Base-by-base conservation (phyloP, 1,140 invertebrate genomes). In the Uloborus diversus region DNA sequence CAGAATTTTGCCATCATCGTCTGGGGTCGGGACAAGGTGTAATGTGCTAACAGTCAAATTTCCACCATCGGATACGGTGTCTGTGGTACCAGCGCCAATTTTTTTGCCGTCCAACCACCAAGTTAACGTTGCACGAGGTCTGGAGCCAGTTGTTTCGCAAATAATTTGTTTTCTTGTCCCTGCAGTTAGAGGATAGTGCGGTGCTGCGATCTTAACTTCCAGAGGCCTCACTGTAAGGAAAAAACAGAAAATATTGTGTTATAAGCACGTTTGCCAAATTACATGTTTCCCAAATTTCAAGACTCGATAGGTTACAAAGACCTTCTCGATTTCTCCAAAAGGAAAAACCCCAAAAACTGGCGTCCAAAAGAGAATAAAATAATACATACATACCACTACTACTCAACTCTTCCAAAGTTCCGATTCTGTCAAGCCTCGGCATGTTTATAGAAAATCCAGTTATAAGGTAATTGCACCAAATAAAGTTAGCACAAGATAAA, bases 1-100 rank as follows among this genome's bases (percentile, higher is more conserved):
- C 81, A 96, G 87, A 85, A 91, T 92, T 84, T 92, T 93, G n/a
- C 93, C 93, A 62, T 93, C 91, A 87, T 96, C 94, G 42, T 91
- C 89, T 86, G 94, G 93, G 47, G 89, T 89, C 90, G 66, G 93
- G 80, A 90, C 80, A 23, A 84, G 79, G 47, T 82, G 65, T 14
- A 84, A 47, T 14, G 68, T 79, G 35, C 80, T 84, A 25, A 80
- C 61, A 20, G 82, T 83, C 28, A 71, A 30, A 64, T 82, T 83
- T 17, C 80, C 82, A 42, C 83, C 82, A 25, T 83, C 70, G 13
- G 81, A 82, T 13, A 80, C 78, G 4, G 62, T 81, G 51, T 84
- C 82, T 14, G 80, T 65, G 17, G 59, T 76, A 14, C 73, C 69
- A 1, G 61, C 61, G 17, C 51, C 80, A n/a, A 83, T 61, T 51